phyloP scores from a whole-genome alignment of 2,888 invertebrate genomes.

The Cerastoderma edule region DNA sequence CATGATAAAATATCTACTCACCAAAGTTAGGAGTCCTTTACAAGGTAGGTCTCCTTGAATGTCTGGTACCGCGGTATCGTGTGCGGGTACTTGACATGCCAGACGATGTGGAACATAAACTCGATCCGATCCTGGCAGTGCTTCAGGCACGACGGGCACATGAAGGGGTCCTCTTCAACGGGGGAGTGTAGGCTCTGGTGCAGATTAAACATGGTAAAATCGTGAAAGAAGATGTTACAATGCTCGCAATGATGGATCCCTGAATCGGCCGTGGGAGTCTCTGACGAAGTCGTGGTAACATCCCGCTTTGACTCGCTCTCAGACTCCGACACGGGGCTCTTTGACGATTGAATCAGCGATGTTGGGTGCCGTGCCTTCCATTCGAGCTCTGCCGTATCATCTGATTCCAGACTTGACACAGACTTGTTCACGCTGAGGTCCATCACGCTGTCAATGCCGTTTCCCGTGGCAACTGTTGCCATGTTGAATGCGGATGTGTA shows the following conservation, averaged over 20 bases:
- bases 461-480: constrained; percentile 9
- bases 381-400: constrained; percentile 64
- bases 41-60: constrained; percentile 74
- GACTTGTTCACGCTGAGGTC: constrained; percentile 77
- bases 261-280: constrained; percentile 73
- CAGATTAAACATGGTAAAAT: constrained; percentile 80
- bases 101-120: constrained; percentile 80
- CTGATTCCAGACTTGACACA: constrained; percentile 70
- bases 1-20: constrained; percentile 1
- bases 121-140: constrained; percentile 79
- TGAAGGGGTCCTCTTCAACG: constrained; percentile 74
- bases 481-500: constrained; percentile 48
- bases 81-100: constrained; percentile 80
- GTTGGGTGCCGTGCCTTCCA: constrained; percentile 66
- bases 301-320: constrained; percentile 76
- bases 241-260: constrained; percentile 79
- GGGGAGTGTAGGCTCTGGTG: constrained; percentile 80
- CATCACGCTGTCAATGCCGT: constrained; percentile 70
- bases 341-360: constrained; percentile 59
- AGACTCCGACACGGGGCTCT: constrained; percentile 70
- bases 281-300: constrained; percentile 77
- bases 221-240: constrained; percentile 79
- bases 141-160: constrained; percentile 78
- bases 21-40: constrained; percentile 19
- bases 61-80: constrained; percentile 80